Conservation (phyloP, 2,113 vertebrate genomes). For the Burhinus oedicnemus region DNA sequence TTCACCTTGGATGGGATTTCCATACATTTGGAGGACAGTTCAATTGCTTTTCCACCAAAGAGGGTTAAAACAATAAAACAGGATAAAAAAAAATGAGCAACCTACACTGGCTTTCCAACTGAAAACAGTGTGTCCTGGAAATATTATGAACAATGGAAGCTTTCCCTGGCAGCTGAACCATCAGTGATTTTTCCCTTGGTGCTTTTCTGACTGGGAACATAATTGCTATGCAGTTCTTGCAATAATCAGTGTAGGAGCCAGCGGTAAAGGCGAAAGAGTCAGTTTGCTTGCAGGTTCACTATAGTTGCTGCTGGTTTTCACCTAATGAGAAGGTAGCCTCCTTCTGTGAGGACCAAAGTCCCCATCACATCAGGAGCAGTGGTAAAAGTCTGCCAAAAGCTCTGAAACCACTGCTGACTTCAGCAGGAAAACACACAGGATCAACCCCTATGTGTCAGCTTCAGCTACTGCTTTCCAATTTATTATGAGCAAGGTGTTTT, state of each 20-base stretch:
- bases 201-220: neutral
- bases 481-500: neutral
- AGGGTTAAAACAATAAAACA: neutral
- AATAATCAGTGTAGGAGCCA: neutral
- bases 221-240: neutral
- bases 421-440: neutral
- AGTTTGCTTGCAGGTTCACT: neutral
- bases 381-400: neutral
- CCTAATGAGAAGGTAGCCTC: neutral
- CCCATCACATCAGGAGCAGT: neutral
- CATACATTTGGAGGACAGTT: neutral
- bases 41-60: neutral
- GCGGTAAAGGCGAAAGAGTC: neutral
- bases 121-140: neutral
- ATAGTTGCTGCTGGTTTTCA: neutral
- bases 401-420: neutral
- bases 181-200: slow-evolving; percentile 4
- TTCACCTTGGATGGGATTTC: neutral
- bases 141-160: neutral
- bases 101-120: neutral
- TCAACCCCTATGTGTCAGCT: neutral
- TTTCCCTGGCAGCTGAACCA: neutral
- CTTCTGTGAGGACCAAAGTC: neutral
- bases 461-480: neutral
- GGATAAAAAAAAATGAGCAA: neutral